Evolutionary conservation across 2,113 vertebrate genomes (phyloP).

Genomic region (Rissa tridactyla): DNA sequence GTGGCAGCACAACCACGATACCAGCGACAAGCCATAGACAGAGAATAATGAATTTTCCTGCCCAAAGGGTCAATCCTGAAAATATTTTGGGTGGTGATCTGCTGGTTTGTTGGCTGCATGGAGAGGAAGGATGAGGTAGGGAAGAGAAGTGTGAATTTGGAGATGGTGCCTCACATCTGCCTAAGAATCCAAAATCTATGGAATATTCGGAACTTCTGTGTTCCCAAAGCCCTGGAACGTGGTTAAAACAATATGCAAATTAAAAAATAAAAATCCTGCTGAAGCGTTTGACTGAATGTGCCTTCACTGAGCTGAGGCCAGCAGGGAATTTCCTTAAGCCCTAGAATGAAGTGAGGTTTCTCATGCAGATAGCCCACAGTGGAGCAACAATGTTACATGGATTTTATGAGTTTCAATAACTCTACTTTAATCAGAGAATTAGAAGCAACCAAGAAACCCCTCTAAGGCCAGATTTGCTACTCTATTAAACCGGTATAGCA

Average conservation of each 20-base stretch:
- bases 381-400: conserved; percentile 10
- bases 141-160: neutral
- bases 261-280: neutral
- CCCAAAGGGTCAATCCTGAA: neutral
- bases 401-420: conserved; percentile 53
- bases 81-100: neutral
- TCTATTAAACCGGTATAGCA: neutral
- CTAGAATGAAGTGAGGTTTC: conserved; percentile 9
- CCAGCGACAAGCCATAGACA: rapidly evolving
- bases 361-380: neutral
- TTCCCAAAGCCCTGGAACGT: neutral
- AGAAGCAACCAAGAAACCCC: conserved; percentile 10
- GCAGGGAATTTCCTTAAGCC: conserved; percentile 31
- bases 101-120: neutral
- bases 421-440: conserved; percentile 57
- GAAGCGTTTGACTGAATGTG: neutral
- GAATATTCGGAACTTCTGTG: neutral
- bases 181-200: neutral
- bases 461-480: neutral
- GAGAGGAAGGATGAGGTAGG: neutral
- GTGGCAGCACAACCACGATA: neutral
- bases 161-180: neutral
- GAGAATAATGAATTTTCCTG: neutral
- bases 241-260: conserved; percentile 8
- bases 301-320: neutral